These are phyloP conservation scores for Portevinia maculata DNA, from an alignment of 2,888 invertebrate genomes.

Conservation along the genomic window DNA sequence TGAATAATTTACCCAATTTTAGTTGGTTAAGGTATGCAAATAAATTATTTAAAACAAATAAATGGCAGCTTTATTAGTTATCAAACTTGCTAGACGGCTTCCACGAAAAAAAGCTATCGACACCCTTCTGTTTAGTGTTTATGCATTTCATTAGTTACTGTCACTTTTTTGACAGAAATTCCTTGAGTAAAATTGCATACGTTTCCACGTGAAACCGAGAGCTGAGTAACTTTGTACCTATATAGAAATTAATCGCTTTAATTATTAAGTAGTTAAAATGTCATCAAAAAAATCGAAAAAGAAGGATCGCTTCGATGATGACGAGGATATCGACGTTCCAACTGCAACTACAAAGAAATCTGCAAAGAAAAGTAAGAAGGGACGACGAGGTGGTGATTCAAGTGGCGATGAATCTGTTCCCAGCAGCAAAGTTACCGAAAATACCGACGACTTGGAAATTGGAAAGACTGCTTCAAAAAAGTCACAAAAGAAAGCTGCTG, in stretches of 20 bases:
- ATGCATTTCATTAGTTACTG: background rate
- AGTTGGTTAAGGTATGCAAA: too few species aligned
- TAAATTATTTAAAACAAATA: too few species aligned
- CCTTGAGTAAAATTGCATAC: conserved; percentile 50
- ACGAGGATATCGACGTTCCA: conserved; percentile 75
- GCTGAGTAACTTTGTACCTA: background rate
- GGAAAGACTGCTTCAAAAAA: conserved; percentile 76
- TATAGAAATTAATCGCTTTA: background rate
- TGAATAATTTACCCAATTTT: too few species aligned
- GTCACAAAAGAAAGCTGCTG: conserved; percentile 54
- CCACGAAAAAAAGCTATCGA: too few species aligned
- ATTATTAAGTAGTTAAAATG: conserved; percentile 68
- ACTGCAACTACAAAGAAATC: conserved; percentile 75
- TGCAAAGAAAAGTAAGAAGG: conserved; percentile 78
- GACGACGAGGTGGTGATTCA: conserved; percentile 83
- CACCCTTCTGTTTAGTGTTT: background rate
- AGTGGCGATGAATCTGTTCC: conserved; percentile 83
- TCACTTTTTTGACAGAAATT: background rate
- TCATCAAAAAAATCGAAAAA: conserved; percentile 78
- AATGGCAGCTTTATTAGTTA: too few species aligned
- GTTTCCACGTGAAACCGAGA: conserved; percentile 56
- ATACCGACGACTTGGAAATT: conserved; percentile 79
- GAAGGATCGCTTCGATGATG: conserved; percentile 79
- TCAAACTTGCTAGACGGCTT: too few species aligned
- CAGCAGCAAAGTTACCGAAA: conserved; percentile 58